phyloP scores from a whole-genome alignment of 2,113 vertebrate species.

The Chionis minor region DNA sequence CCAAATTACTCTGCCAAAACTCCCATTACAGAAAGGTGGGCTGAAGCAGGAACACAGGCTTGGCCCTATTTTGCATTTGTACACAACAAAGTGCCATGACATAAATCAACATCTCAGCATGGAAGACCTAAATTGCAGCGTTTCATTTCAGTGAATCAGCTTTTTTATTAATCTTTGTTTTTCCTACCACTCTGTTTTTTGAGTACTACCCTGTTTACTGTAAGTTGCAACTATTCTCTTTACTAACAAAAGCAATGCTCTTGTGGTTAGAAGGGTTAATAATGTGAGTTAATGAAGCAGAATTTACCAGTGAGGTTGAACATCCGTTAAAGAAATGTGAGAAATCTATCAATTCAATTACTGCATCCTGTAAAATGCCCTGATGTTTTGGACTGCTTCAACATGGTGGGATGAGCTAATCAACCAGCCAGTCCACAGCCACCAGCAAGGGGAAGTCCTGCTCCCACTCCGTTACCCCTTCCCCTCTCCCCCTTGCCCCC shows the following conservation, averaged over 20 bases:
- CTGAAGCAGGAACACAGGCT: not conserved
- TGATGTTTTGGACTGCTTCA: not conserved
- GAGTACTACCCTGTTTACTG: not conserved
- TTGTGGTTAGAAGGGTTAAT: not conserved
- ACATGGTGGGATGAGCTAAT: not conserved
- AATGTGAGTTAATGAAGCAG: not conserved
- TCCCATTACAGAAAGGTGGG: not conserved
- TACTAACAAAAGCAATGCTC: not conserved
- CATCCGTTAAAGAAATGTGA: not conserved
- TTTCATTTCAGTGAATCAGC: not conserved
- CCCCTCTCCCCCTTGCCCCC: not conserved
- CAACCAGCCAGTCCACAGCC: not conserved
- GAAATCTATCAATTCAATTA: not conserved
- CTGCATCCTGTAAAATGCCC: not conserved
- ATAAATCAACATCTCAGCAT: not conserved
- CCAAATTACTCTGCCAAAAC: conserved; percentile 18
- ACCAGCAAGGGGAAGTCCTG: not conserved
- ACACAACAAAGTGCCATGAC: not conserved
- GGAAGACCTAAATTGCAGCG: not conserved
- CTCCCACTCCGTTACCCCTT: not conserved
- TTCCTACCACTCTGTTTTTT: not conserved
- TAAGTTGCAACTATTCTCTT: not conserved
- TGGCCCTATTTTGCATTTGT: not conserved
- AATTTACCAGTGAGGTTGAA: not conserved
- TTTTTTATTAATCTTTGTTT: not conserved